A percentile compares a stretch with the other conserved stretches of the same genome.
Evolutionary conservation across 2,113 vertebrate species (phyloP).

Genomic region (Neofelis nebulosa): DNA sequence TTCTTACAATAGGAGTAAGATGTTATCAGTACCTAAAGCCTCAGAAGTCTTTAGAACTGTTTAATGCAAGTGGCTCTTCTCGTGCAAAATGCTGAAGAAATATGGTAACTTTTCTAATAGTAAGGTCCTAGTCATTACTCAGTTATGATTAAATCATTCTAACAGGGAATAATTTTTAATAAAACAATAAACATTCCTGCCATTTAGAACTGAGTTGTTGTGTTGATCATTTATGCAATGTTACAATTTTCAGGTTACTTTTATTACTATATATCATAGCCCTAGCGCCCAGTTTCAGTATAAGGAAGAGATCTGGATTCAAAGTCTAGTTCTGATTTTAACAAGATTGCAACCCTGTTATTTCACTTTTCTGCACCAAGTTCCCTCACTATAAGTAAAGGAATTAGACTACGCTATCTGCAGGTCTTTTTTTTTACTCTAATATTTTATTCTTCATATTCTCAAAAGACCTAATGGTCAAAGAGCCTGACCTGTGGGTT

Average conservation of each 20-base stretch:
- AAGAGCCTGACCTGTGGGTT: neutral
- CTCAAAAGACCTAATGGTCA: neutral
- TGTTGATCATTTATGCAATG: neutral
- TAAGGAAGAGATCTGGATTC: neutral
- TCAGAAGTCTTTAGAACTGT: neutral
- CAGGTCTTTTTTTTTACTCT: neutral
- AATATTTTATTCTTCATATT: constrained; percentile 15
- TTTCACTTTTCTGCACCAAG: neutral
- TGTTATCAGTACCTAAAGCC: neutral
- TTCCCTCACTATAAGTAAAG: neutral
- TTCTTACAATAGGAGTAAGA: neutral
- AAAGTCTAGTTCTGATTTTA: constrained; percentile 13
- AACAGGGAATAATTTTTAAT: neutral
- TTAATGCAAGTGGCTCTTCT: neutral
- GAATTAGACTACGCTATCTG: neutral
- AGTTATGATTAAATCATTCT: neutral
- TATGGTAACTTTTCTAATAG: neutral
- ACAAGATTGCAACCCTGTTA: neutral
- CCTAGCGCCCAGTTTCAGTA: neutral
- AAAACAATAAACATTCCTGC: neutral
- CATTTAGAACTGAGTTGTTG: neutral
- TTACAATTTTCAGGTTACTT: neutral
- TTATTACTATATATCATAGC: neutral
- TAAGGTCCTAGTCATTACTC: neutral
- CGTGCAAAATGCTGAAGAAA: neutral